These are phyloP conservation scores for Brenthis hecate DNA, from an alignment of 2,888 invertebrate species.

Conservation along the genomic window DNA sequence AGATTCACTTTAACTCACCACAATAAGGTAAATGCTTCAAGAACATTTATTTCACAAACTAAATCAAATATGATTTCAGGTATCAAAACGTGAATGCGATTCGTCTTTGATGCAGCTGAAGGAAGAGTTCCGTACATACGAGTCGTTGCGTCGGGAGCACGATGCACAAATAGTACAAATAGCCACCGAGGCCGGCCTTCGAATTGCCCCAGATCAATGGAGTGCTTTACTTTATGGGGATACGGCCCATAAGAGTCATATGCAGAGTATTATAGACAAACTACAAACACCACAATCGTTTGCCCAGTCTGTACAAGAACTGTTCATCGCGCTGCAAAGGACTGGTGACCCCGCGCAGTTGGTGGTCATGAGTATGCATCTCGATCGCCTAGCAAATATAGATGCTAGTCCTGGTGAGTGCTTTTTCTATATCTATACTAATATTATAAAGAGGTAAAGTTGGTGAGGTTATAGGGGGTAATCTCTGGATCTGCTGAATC, in stretches of 20 bases:
- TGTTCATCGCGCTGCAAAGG: constrained; percentile 94
- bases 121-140: constrained; percentile 97
- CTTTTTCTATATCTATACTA: too few relatives aligned
- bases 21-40: too few relatives aligned
- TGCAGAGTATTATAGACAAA: constrained; percentile 94
- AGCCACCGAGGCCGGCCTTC: constrained; percentile 96
- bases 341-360: constrained; percentile 91
- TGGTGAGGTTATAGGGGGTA: too few relatives aligned
- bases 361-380: constrained; percentile 87
- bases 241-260: constrained; percentile 96
- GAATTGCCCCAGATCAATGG: constrained; percentile 99
- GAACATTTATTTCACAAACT: too few relatives aligned
- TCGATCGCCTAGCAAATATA: constrained; percentile 92
- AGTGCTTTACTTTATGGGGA: constrained; percentile 98
- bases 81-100: constrained; percentile 97
- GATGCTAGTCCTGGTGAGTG: constrained; percentile 90
- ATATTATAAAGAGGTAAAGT: too few relatives aligned
- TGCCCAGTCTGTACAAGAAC: constrained; percentile 93
- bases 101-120: constrained; percentile 99
- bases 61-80: constrained; percentile 70
- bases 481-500: too few relatives aligned
- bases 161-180: constrained; percentile 99
- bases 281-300: constrained; percentile 97
- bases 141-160: constrained; percentile 95
- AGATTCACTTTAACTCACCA: too few relatives aligned